Evolutionary conservation across 2,888 invertebrate species (phyloP), one percentile per base, ranked within the genome.

Genomic region (Selenia dentaria): DNA sequence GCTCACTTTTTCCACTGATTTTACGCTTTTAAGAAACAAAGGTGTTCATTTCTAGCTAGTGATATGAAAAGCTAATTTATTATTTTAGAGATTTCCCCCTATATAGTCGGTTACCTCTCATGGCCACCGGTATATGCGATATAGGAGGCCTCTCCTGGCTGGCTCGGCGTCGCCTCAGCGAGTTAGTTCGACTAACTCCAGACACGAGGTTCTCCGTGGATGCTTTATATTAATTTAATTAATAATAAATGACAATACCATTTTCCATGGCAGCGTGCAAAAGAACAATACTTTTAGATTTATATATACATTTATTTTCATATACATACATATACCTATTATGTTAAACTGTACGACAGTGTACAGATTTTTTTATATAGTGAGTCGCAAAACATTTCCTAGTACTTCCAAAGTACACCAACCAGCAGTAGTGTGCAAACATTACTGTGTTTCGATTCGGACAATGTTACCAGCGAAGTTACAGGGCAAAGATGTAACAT

Each of bases 101-200:
- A n/a, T n/a, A n/a, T n/a, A n/a, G n/a, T 3, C 8, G 6, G 3
- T 45, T 34, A 85, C 86, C 85, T 80, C 84, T 78, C 79, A 83
- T 83, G 6, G 91, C 84, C 2, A 91, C 83, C 0, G 91, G 91
- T 63, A 91, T 91, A 18, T 91, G 89, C 1, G 88, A 87, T 3
- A 81, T 70, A 0, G 88, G 85, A 10, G 90, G 88, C 10, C 89
- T 59, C 51, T 91, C 91, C 51, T 89, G 89, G 2, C 90, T 90
- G 0, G 86, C 82, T 0, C 89, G 64, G 0, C 89, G 65, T 3
- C 87, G 52, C 0, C 89, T 57, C 43, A 88, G 42, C 0, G 89
- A 89, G 6, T 79, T 79, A 0, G 73, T 75, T 1, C 89, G 67
- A 48, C 75, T 82, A 0, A 83, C 39, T 0, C 84, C 84, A 0